A percentile compares a stretch with the other conserved stretches of the same genome.
Evolutionary conservation across 2,113 vertebrate genomes (phyloP).

Genomic region (Empidonax traillii): DNA sequence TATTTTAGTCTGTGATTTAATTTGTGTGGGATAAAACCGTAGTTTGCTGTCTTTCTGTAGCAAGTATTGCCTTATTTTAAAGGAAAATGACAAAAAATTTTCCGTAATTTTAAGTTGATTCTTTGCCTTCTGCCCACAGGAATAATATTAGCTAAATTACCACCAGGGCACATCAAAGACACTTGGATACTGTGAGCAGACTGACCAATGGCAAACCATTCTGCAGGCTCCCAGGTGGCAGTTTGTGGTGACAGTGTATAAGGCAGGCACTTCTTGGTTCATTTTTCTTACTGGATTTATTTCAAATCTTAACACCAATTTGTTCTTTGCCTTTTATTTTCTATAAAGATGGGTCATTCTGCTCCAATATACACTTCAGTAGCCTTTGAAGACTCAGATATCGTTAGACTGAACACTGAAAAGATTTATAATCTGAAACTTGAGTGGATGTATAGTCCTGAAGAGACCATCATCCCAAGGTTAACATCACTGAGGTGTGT

Average conservation of each 20-base stretch:
- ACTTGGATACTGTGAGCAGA: not conserved
- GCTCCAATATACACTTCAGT: not conserved
- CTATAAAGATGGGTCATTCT: not conserved
- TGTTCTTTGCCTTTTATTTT: not conserved
- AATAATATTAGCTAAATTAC: not conserved
- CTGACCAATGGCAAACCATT: not conserved
- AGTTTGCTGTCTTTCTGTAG: not conserved
- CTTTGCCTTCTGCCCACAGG: not conserved
- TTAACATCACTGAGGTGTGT: not conserved
- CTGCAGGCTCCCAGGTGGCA: not conserved
- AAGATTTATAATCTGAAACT: not conserved
- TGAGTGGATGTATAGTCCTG: not conserved
- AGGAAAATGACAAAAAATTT: not conserved
- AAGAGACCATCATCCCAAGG: not conserved
- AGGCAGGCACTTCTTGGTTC: not conserved
- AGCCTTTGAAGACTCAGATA: not conserved
- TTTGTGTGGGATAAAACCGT: not conserved
- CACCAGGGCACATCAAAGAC: not conserved
- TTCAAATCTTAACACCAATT: not conserved
- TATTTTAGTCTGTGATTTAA: not conserved
- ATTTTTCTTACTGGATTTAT: not conserved
- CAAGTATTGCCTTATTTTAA: not conserved
- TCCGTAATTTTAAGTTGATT: not conserved
- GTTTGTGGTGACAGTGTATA: not conserved
- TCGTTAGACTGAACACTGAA: not conserved